A percentile compares a stretch with the other conserved stretches of the same genome.
Evolutionary conservation across 1,140 invertebrate species (phyloP).

Genomic region (Centruroides sculpturatus): DNA sequence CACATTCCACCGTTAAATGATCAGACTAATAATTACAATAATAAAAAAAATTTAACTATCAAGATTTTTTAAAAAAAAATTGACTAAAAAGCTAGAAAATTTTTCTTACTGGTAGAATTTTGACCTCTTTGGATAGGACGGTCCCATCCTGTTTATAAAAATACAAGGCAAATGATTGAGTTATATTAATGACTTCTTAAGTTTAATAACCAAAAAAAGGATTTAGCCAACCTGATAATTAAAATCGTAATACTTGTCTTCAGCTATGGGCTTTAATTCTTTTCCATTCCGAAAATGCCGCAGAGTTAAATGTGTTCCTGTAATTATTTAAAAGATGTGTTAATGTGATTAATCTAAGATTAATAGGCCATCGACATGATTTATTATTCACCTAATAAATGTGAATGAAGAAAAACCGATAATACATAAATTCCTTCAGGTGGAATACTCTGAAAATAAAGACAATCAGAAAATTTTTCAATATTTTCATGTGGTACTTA

Average conservation of each 20-base stretch:
- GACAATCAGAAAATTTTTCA: neutral
- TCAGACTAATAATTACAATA: constrained; percentile 8
- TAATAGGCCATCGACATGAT: no score
- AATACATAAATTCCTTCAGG: constrained; percentile 55
- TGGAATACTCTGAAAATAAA: constrained; percentile 45
- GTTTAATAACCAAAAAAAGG: no score
- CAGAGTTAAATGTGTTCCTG: constrained; percentile 54
- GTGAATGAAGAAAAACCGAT: neutral
- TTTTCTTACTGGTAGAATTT: no score
- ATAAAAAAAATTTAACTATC: no score
- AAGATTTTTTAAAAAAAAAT: no score
- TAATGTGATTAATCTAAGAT: no score
- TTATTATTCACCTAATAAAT: constrained; percentile 4
- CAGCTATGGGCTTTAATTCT: constrained; percentile 54
- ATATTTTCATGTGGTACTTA: no score
- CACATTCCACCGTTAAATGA: constrained; percentile 17
- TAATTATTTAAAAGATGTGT: neutral
- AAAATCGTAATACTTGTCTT: constrained; percentile 58
- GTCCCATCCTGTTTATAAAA: no score
- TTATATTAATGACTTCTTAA: no score
- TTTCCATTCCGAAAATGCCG: constrained; percentile 58
- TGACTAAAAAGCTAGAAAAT: no score
- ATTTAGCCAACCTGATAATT: constrained; percentile 44
- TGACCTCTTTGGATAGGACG: no score
- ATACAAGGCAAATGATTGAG: no score